Base-by-base conservation (phyloP, 1,140 invertebrate species). In the Drosophila persimilis region DNA sequence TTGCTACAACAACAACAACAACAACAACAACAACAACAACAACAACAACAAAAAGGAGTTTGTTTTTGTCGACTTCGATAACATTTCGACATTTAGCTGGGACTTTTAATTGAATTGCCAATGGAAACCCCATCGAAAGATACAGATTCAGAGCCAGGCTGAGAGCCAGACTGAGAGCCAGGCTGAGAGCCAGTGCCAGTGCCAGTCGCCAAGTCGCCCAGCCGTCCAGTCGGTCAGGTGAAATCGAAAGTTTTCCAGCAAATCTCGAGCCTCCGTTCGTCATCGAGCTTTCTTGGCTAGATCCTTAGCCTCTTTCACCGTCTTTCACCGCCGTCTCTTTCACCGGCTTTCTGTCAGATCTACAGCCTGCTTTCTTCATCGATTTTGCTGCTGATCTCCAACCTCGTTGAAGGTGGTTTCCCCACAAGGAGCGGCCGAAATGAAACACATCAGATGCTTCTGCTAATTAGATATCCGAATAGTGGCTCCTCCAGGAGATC, bases 11-110 rank as follows among this genome's bases (percentile, higher is more conserved):
- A 78, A 52, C 59, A 63, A 43, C 55, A 69, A 48, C 59, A 63
- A 43, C 55, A n/a, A n/a, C n/a, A n/a, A n/a, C n/a, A n/a, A n/a
- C n/a, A 17, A 17, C 17, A 69, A 24, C 3, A 24, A 26, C 4
- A 26, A 26, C 24, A 5, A 48, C 47, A 55, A 63, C 62, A 56
- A 69, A 69, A 69, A 70, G 39, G 7, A 39, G 17, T 22, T 13
- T 29, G 47, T 63, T 52, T 63, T 70, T 48, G 60, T 54, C 73
- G 58, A 74, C 63, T 78, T 67, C 60, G 80, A 76, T 84, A 85
- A 66, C 73, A 85, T 74, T 85, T 85, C 60, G 77, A 80, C 69
- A 84, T 84, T 73, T 77, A 73, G 43, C 45, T 39, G 35, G 3
- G 41, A 46, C 22, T 43, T 53, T 72, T 66, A 74, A 74, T 74